These are phyloP conservation scores for Trigoniulus corallinus DNA, from an alignment of 1,140 invertebrate species.

Conservation along the genomic window DNA sequence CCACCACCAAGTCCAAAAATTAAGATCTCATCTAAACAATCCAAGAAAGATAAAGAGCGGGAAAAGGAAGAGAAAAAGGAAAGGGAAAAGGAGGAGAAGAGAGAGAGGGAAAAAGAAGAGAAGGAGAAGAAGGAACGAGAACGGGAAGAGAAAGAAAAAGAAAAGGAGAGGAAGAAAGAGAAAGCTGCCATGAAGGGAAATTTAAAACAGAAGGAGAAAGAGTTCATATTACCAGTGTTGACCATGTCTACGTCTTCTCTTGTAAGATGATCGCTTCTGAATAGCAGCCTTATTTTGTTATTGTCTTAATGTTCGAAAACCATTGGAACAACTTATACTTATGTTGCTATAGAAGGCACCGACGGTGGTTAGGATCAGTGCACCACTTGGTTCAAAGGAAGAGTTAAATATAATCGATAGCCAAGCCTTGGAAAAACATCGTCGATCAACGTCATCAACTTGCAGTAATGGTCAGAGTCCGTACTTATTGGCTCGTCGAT, in stretches of 20 bases:
- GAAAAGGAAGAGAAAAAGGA: background rate
- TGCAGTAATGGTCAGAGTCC: background rate
- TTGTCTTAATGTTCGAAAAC: no score
- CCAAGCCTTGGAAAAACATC: background rate
- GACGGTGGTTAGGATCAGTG: background rate
- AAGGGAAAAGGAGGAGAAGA: background rate
- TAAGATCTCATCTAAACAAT: no score
- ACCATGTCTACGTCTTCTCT: background rate
- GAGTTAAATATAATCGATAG: background rate
- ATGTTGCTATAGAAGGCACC: background rate
- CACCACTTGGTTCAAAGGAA: background rate
- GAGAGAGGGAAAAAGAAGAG: background rate
- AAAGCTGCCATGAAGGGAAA: background rate
- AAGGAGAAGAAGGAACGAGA: background rate
- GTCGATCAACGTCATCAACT: background rate
- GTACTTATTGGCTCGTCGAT: background rate
- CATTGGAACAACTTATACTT: no score
- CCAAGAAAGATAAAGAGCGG: background rate
- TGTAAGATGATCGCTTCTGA: no score
- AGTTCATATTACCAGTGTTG: background rate
- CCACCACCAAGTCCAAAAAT: no score
- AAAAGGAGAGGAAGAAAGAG: no score
- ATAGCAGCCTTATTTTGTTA: no score
- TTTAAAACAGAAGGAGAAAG: background rate
- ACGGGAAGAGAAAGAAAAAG: no score